Percentiles rank a stretch among this genome's conserved stretches.
These are phyloP conservation scores for Mormyrus iriodes DNA, from an alignment of 2,113 vertebrate species.

Conservation along the genomic window DNA sequence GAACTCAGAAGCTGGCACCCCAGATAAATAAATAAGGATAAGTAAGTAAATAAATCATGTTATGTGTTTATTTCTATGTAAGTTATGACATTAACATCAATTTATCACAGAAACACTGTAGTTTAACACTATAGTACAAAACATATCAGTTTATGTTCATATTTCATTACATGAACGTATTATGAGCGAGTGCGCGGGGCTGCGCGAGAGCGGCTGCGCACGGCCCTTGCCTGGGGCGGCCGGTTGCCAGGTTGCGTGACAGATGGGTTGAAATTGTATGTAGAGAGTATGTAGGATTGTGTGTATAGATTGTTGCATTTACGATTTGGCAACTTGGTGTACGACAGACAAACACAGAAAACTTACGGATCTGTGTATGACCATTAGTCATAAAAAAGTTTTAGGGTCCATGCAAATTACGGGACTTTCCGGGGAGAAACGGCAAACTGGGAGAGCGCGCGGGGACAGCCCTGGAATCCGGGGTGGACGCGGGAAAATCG, in stretches of 20 bases:
- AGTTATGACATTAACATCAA: not conserved
- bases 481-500: not conserved
- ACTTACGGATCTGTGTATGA: not conserved
- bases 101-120: not conserved
- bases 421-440: not conserved
- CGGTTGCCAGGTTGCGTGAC: not conserved
- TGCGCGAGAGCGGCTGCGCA: no score
- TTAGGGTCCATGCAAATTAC: not conserved
- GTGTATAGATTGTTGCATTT: not conserved
- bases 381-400: not conserved
- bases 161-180: not conserved
- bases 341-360: not conserved
- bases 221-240: no score
- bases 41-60: no score
- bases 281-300: not conserved
- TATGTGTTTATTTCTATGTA: not conserved
- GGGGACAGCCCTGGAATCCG: not conserved
- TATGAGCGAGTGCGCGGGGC: no score
- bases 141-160: not conserved
- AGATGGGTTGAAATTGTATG: not conserved
- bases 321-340: not conserved
- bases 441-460: not conserved
- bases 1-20: not conserved
- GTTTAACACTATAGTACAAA: not conserved
- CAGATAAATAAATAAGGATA: not conserved